Conservation (phyloP, 2,113 vertebrate genomes). For the zebrafish (Danio rerio) region DNA sequence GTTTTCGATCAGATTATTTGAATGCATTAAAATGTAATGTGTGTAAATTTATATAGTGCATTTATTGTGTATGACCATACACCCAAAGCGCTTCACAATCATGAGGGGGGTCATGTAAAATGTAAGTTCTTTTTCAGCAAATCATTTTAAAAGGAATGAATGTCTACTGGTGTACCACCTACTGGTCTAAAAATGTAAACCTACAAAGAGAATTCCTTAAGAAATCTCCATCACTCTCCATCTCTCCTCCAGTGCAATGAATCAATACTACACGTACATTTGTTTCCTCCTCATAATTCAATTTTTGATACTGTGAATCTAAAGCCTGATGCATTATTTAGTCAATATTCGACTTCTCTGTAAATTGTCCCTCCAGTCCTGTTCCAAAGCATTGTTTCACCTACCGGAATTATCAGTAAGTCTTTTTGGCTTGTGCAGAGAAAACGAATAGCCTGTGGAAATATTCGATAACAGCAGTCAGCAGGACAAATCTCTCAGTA, state of each 20-base stretch:
- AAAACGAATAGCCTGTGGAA: slow-evolving; percentile 17
- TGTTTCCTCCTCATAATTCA: background rate
- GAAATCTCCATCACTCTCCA: too few relatives aligned
- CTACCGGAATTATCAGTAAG: background rate
- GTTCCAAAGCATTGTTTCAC: background rate
- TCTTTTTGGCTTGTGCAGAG: background rate
- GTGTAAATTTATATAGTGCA: too few relatives aligned
- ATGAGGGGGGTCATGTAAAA: too few relatives aligned
- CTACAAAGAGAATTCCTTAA: too few relatives aligned
- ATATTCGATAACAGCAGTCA: slow-evolving; percentile 35
- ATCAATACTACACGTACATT: slow-evolving; percentile 1
- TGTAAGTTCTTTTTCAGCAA: too few relatives aligned
- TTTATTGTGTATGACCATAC: too few relatives aligned
- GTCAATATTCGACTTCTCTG: background rate
- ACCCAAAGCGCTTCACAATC: too few relatives aligned
- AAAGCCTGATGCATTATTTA: slow-evolving; percentile 1
- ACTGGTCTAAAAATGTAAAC: too few relatives aligned
- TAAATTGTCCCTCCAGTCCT: background rate
- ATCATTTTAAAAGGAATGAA: too few relatives aligned
- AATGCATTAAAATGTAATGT: too few relatives aligned
- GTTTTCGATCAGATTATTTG: too few relatives aligned
- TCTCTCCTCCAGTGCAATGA: background rate
- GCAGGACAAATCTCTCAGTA: slow-evolving; percentile 44
- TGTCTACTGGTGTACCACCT: too few relatives aligned
- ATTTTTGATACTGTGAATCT: background rate